These are phyloP conservation scores for Plectropomus leopardus DNA, from an alignment of 2,113 vertebrate species.

Conservation along the genomic window DNA sequence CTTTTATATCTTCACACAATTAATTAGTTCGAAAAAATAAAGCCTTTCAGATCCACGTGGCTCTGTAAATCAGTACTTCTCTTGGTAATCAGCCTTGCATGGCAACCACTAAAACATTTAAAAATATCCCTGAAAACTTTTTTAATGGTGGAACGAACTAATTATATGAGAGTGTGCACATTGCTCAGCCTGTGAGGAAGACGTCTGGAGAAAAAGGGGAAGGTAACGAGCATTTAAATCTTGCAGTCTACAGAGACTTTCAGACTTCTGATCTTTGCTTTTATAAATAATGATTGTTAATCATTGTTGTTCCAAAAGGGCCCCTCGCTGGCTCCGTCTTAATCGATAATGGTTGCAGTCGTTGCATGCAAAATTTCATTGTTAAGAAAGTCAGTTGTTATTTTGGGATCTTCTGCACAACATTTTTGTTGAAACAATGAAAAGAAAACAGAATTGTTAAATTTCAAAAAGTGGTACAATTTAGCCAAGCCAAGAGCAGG, in stretches of 20 bases:
- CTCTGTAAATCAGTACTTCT: not conserved
- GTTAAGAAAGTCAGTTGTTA: not conserved
- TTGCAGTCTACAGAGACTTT: slow-evolving; percentile 1
- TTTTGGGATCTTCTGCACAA: not conserved
- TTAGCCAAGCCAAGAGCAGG: too few relatives aligned
- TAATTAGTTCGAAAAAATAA: not conserved
- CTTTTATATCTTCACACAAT: not conserved
- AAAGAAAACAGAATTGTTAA: not conserved
- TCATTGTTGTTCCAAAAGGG: slow-evolving; percentile 7
- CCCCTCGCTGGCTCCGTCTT: not conserved
- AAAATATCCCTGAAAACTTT: not conserved
- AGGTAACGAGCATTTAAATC: not conserved
- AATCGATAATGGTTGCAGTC: slow-evolving; percentile 18
- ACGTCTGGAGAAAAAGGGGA: not conserved
- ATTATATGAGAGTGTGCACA: not conserved
- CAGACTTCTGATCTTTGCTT: slow-evolving; percentile 6
- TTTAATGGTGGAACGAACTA: not conserved
- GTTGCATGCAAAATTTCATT: slow-evolving; percentile 29
- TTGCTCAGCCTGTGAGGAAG: not conserved
- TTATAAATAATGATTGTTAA: slow-evolving; percentile 40
- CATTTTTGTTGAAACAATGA: not conserved
- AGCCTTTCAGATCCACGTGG: not conserved
- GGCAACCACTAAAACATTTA: not conserved
- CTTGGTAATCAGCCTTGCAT: not conserved
- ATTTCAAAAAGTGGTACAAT: not conserved